phyloP scores from a whole-genome alignment of 2,888 invertebrate species.

The Erebia palarica region DNA sequence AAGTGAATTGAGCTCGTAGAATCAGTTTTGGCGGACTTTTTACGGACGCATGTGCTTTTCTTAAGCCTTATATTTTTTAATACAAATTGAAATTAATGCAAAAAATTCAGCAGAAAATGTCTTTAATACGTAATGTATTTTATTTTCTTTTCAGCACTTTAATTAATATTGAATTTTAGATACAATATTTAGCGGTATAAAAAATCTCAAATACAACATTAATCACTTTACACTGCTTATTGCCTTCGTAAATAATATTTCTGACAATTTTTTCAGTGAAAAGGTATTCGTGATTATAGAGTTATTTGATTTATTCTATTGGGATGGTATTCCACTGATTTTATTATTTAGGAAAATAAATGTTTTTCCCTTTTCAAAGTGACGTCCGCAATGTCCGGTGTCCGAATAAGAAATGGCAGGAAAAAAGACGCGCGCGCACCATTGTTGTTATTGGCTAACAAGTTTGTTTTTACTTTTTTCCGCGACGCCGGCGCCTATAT shows the following conservation, averaged over 20 bases:
- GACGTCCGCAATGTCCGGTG: conserved; percentile 58
- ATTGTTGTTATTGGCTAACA: conserved; percentile 71
- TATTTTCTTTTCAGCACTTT: not conserved
- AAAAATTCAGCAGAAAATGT: no score
- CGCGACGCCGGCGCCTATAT: conserved; percentile 65
- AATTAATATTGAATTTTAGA: not conserved
- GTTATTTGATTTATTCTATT: not conserved
- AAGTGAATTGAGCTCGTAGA: not conserved
- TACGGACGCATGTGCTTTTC: not conserved
- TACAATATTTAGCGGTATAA: not conserved
- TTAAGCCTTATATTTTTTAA: no score
- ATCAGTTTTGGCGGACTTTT: not conserved
- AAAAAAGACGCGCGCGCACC: conserved; percentile 66
- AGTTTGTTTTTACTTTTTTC: conserved; percentile 77
- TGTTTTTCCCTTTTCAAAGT: conserved; percentile 33
- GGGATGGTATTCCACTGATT: not conserved
- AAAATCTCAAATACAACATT: no score
- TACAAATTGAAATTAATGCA: no score
- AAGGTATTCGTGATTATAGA: not conserved
- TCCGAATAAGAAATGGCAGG: conserved; percentile 72
- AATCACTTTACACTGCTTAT: no score
- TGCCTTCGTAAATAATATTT: not conserved
- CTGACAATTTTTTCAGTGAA: not conserved
- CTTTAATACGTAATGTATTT: not conserved
- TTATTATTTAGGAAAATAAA: no score